A percentile compares a stretch with the other conserved stretches of the same genome.
phyloP scores from a whole-genome alignment of 2,888 invertebrate genomes.

The Polydrusus tereticollis region DNA sequence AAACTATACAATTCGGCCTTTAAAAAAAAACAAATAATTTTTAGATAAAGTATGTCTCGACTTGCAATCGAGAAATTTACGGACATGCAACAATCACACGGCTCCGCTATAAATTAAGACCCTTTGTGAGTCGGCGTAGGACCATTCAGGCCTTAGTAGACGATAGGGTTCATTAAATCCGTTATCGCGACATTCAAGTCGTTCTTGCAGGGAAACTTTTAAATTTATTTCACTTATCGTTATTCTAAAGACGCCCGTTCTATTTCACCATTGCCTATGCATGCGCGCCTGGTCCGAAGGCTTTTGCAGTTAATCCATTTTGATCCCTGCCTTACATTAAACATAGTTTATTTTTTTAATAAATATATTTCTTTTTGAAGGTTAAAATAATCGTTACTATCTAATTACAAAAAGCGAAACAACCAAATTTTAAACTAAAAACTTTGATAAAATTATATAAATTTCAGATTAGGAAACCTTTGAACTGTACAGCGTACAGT shows the following conservation, averaged over 20 bases:
- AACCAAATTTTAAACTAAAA: no score
- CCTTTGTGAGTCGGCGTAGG: slow-evolving; percentile 58
- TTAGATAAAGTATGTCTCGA: not conserved
- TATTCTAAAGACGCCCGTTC: slow-evolving; percentile 51
- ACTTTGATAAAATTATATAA: no score
- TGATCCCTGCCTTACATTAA: slow-evolving; percentile 4
- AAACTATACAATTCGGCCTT: no score
- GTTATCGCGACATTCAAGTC: slow-evolving; percentile 65
- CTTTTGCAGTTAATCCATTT: slow-evolving; percentile 23
- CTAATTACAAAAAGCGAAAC: no score
- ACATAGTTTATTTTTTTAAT: slow-evolving; percentile 5
- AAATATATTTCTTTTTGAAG: no score
- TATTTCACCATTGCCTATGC: slow-evolving; percentile 19
- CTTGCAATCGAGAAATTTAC: slow-evolving; percentile 7
- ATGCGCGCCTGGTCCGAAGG: slow-evolving; percentile 15
- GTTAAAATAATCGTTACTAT: not conserved
- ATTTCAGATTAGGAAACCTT: no score
- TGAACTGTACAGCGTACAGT: no score
- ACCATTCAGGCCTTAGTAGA: slow-evolving; percentile 17
- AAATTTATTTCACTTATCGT: slow-evolving; percentile 68
- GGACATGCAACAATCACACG: slow-evolving; percentile 65
- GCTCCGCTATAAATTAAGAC: slow-evolving; percentile 63
- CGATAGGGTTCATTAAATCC: slow-evolving; percentile 67
- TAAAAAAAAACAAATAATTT: no score
- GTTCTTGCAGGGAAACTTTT: slow-evolving; percentile 65